Conservation (phyloP, 2,888 invertebrate species). For the Ctena decussata region DNA sequence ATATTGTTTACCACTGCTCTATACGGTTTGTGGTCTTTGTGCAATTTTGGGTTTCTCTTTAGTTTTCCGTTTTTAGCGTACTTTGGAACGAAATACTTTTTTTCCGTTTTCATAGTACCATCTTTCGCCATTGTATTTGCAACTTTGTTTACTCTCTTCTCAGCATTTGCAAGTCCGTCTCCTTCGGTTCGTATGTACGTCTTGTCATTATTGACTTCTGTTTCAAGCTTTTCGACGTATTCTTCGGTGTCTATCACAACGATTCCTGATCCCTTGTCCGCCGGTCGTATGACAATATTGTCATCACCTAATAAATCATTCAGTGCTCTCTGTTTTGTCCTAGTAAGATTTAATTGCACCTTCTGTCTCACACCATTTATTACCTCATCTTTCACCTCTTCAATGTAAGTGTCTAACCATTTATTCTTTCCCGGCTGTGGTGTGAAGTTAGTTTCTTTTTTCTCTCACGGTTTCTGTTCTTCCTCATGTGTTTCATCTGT, state of each 20-base stretch:
- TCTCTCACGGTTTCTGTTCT: not conserved
- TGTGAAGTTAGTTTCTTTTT: not conserved
- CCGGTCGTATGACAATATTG: constrained; percentile 15
- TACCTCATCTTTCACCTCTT: constrained; percentile 1
- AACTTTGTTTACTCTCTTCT: not conserved
- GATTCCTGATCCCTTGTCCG: constrained; percentile 20
- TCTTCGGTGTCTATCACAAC: not conserved
- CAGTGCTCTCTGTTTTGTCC: not conserved
- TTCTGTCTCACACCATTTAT: not conserved
- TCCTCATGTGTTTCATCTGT: not conserved
- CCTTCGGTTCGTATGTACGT: not conserved
- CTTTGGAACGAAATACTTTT: constrained; percentile 21
- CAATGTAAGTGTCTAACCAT: constrained; percentile 7
- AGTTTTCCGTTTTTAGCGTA: constrained; percentile 3
- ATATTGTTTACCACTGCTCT: constrained; percentile 19
- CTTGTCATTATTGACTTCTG: not conserved
- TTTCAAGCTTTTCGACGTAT: not conserved
- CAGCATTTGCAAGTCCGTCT: too few relatives aligned
- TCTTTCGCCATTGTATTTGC: not conserved
- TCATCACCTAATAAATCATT: not conserved
- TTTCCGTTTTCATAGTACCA: not conserved
- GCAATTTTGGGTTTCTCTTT: constrained; percentile 32
- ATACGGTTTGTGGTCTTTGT: constrained; percentile 2
- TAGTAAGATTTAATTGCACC: not conserved
- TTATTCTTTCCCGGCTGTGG: not conserved